These are phyloP conservation scores for Melanostoma mellinum DNA, from an alignment of 2,888 invertebrate genomes.

Conservation along the genomic window DNA sequence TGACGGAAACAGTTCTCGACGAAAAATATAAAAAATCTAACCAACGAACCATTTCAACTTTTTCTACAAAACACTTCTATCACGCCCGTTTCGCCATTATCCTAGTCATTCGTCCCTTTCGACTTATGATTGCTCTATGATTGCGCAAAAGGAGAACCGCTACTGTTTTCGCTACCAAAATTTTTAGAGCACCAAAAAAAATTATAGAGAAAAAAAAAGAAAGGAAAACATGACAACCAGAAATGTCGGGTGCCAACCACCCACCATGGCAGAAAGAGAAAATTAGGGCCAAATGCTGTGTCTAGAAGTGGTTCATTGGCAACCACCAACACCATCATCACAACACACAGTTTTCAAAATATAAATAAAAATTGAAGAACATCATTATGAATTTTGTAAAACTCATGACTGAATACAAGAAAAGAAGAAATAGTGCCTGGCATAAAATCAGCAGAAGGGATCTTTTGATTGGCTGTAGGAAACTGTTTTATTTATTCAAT, in stretches of 20 bases:
- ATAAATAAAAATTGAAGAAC: conserved; percentile 43
- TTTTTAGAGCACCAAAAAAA: conserved; percentile 18
- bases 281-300: conserved; percentile 65
- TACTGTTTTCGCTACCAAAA: conserved; percentile 31
- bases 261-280: conserved; percentile 38
- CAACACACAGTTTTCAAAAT: conserved; percentile 31
- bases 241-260: conserved; percentile 44
- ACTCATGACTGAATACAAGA: conserved; percentile 26
- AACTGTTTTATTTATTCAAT: conserved; percentile 36
- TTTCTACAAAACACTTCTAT: conserved; percentile 35
- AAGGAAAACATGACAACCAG: conserved; percentile 49
- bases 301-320: conserved; percentile 54
- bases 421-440: conserved; percentile 53
- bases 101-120: conserved; percentile 71
- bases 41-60: conserved; percentile 62
- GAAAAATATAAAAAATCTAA: conserved; percentile 29
- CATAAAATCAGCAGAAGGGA: conserved; percentile 45
- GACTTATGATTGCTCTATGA: conserved; percentile 73
- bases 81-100: conserved; percentile 55
- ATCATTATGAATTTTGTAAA: conserved; percentile 67
- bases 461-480: conserved; percentile 36
- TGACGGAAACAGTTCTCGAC: conserved; percentile 66
- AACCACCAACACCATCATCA: conserved; percentile 10
- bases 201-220: background rate
- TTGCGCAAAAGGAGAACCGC: conserved; percentile 66